These are phyloP conservation scores for Xenopus petersii DNA, from an alignment of 2,797 vertebrate genomes.

Conservation along the genomic window DNA sequence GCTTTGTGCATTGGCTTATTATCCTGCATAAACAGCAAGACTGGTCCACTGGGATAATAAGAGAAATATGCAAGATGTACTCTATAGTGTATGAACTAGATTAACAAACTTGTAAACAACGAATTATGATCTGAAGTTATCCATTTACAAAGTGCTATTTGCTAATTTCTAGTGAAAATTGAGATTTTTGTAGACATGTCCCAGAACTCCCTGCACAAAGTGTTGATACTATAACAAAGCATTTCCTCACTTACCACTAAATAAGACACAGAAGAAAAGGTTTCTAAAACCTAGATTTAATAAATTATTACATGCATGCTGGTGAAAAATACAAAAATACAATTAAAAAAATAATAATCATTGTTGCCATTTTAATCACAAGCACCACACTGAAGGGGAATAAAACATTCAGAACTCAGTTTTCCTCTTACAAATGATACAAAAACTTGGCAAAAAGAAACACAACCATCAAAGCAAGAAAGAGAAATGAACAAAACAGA, in stretches of 20 bases:
- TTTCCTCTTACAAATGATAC: slow-evolving; percentile 61
- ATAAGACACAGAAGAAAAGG: slow-evolving; percentile 45
- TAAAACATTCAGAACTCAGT: slow-evolving; percentile 67
- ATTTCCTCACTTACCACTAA: neutral
- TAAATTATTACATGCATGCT: slow-evolving; percentile 96
- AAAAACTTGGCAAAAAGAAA: slow-evolving; percentile 54
- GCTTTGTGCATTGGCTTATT: too few relatives aligned
- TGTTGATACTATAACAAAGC: too few relatives aligned
- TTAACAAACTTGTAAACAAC: too few relatives aligned
- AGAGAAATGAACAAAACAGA: slow-evolving; percentile 52
- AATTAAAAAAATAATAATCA: slow-evolving; percentile 72
- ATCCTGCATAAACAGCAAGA: too few relatives aligned
- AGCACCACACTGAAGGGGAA: slow-evolving; percentile 71
- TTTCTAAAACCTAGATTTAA: slow-evolving; percentile 89
- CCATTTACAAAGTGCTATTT: too few relatives aligned
- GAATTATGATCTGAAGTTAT: too few relatives aligned
- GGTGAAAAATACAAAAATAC: slow-evolving; percentile 77
- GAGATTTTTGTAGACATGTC: too few relatives aligned
- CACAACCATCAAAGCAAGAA: slow-evolving; percentile 61
- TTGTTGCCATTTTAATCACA: slow-evolving; percentile 72
- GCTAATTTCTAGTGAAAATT: too few relatives aligned
- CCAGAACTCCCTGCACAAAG: too few relatives aligned
- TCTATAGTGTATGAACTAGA: too few relatives aligned
- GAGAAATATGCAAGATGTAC: too few relatives aligned
- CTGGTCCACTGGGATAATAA: too few relatives aligned